Evolutionary conservation across 2,797 vertebrate species (phyloP), one percentile per base, ranked within the genome.

Genomic region (Eupleurogrammus muticus): DNA sequence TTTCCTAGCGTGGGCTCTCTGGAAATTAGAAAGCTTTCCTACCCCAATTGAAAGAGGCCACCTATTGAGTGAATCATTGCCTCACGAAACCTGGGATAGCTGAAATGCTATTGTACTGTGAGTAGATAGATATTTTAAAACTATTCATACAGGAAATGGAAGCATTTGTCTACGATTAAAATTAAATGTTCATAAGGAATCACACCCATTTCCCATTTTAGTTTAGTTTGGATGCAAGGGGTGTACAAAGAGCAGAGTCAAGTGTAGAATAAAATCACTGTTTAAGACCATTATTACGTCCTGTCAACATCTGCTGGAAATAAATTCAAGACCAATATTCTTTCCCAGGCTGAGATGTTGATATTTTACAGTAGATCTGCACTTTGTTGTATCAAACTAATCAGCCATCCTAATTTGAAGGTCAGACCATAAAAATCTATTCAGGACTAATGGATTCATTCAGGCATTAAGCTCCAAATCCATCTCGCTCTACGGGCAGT

Each of bases 1-100:
- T 85, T 82, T 86, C 59, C 66, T 72, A 61, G 77, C 61, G 50
- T 57, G 58, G 61, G 55, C 56, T 67, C 70, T 69, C 47, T 70
- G 5, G 24, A 80, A 78, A 85, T 81, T 79, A 75, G 50, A 84
- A 89, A 80, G 75, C 59, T 73, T 81, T 77, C 55, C 63, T 61
- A 32, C 38, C 46, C 66, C 59, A 24, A 49, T 84, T 81, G 66
- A 74, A 81, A 79, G 65, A 57, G 65, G 68, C 53, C 49, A 73
- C 75, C 71, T 58, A 71, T 80, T 82, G 79, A 75, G 68, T 12
- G 17, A 80, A 73, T 77, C 17, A 70, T 28, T 59, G 74, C 63
- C 55, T 76, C 48, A 8, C 40, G 59, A 40, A 79, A 77, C 75
- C 69, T 36, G 40, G 35, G 54, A 21, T 19, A 23, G 51, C 59